These are phyloP conservation scores for Seira sanloemensis DNA, from an alignment of 2,888 invertebrate genomes.

Conservation along the genomic window DNA sequence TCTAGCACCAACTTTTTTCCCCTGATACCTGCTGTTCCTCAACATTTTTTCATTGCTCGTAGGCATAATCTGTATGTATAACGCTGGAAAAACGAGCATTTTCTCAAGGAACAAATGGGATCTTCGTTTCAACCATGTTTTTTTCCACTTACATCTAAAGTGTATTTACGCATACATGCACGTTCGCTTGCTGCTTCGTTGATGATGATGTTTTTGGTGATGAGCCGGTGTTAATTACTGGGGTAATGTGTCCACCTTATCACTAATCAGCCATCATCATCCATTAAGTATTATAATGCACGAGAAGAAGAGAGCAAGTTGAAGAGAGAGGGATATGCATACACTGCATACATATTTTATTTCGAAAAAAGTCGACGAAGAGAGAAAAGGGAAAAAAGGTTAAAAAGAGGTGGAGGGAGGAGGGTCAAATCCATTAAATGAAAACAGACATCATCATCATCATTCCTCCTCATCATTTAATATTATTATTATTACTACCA, in stretches of 20 bases:
- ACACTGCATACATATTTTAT: background rate
- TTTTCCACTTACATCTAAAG: background rate
- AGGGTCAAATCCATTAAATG: conserved; percentile 64
- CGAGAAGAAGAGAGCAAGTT: conserved; percentile 26
- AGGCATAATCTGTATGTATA: background rate
- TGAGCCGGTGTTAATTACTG: conserved; percentile 63
- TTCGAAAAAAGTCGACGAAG: background rate
- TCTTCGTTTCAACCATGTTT: background rate
- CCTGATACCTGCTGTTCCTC: background rate
- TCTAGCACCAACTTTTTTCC: background rate
- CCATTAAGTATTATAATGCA: conserved; percentile 50
- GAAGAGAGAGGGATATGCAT: conserved; percentile 35
- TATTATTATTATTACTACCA: conserved; percentile 2
- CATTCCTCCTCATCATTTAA: background rate
- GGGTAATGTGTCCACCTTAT: conserved; percentile 66
- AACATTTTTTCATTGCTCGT: background rate
- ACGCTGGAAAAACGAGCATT: background rate
- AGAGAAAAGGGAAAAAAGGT: conserved; percentile 39
- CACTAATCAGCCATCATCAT: conserved; percentile 64
- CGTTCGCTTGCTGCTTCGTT: background rate
- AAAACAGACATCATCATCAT: conserved; percentile 56
- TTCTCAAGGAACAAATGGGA: background rate
- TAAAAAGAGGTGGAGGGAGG: conserved; percentile 60
- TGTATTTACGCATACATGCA: background rate
- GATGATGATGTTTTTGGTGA: conserved; percentile 18